Evolutionary conservation across 2,888 invertebrate genomes (phyloP).

Genomic region (Drosophila atripex): DNA sequence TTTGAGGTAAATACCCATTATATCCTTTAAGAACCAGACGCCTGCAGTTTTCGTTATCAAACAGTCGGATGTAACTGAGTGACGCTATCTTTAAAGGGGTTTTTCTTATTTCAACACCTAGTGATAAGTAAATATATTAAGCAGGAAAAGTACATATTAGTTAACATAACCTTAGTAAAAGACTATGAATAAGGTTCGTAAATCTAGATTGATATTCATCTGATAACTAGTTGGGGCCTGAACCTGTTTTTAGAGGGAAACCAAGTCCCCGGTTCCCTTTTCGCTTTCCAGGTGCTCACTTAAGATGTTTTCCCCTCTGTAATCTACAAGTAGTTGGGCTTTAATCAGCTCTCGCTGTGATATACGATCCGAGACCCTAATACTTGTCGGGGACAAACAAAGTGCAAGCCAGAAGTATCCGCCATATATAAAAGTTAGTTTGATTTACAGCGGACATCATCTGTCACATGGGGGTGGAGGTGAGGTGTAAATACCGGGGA

Average conservation of each 20-base stretch:
- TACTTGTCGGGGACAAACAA: slow-evolving; percentile 18
- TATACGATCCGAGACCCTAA: slow-evolving; percentile 5
- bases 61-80: slow-evolving; percentile 16
- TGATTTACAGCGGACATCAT: slow-evolving; percentile 36
- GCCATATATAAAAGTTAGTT: slow-evolving; percentile 19
- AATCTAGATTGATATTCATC: slow-evolving; percentile 6
- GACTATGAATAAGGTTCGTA: background rate
- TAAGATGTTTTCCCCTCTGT: background rate
- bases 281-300: background rate
- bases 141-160: slow-evolving; percentile 2
- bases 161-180: slow-evolving; percentile 9
- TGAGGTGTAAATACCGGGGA: slow-evolving; percentile 70
- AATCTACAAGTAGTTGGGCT: background rate
- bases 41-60: slow-evolving; percentile 27
- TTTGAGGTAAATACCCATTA: slow-evolving; percentile 26
- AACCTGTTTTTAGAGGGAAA: background rate
- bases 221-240: background rate
- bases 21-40: slow-evolving; percentile 30
- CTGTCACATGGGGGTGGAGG: slow-evolving; percentile 8
- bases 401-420: slow-evolving; percentile 2
- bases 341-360: background rate
- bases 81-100: slow-evolving; percentile 26
- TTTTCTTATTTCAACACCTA: slow-evolving; percentile 4
- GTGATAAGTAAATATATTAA: slow-evolving; percentile 1
- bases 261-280: background rate